Percentiles rank a stretch among this genome's conserved stretches.
Evolutionary conservation across 2,888 invertebrate genomes (phyloP).

Genomic region (Ornithoptera priamus): DNA sequence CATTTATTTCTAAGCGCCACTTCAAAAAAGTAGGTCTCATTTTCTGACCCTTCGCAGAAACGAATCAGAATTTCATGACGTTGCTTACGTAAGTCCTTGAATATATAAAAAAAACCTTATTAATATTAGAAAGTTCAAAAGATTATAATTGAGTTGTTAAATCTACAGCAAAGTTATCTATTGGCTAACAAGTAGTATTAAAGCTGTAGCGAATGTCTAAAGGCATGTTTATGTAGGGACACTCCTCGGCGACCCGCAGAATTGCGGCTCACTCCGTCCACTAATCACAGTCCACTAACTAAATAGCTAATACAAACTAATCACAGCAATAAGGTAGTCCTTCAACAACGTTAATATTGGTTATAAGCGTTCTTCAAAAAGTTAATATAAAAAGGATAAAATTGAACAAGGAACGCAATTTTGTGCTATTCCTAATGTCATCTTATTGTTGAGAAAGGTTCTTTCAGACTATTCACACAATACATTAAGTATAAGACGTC

Average conservation of each 20-base stretch:
- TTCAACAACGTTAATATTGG: constrained; percentile 7
- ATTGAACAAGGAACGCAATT: no score
- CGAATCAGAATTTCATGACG: constrained; percentile 34
- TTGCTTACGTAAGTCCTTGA: constrained; percentile 34
- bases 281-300: constrained; percentile 34
- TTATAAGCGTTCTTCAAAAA: not conserved
- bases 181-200: constrained; percentile 13
- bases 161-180: constrained; percentile 5
- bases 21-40: constrained; percentile 26
- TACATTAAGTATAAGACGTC: no score
- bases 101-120: no score
- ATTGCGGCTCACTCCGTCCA: constrained; percentile 39
- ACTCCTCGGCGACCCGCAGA: constrained; percentile 53
- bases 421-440: no score
- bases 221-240: constrained; percentile 35
- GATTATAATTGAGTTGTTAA: no score
- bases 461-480: no score
- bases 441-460: no score
- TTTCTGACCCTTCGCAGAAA: constrained; percentile 22
- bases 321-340: constrained; percentile 7
- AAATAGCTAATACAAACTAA: constrained; percentile 24
- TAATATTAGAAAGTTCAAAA: no score
- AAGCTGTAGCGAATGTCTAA: constrained; percentile 22
- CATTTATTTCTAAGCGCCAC: constrained; percentile 28
- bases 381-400: no score